Conservation (phyloP, 1,140 invertebrate genomes). For the Gryllus bimaculatus region DNA sequence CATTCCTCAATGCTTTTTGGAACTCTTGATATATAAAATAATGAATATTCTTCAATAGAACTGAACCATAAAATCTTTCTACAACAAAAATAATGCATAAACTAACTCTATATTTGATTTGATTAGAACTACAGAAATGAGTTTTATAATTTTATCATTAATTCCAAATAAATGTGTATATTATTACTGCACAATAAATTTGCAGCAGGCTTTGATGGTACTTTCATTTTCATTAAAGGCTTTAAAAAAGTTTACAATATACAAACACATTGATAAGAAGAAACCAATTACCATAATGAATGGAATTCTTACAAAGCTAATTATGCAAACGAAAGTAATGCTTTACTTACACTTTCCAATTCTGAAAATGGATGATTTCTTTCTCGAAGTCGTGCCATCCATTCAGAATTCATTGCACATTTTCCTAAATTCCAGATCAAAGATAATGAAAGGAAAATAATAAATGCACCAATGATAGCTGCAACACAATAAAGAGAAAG, state of each 20-base stretch:
- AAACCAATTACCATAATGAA: no score
- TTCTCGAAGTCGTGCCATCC: slow-evolving; percentile 12
- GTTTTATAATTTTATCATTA: neutral
- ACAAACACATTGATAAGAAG: neutral
- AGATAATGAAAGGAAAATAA: neutral
- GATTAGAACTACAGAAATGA: no score
- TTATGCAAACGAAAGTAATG: neutral
- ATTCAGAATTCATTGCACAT: slow-evolving; percentile 11
- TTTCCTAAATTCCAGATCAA: neutral
- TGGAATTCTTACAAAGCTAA: neutral
- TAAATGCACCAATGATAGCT: slow-evolving; percentile 12
- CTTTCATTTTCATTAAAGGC: neutral
- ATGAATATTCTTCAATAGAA: no score
- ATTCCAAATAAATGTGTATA: neutral
- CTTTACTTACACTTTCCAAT: slow-evolving; percentile 18
- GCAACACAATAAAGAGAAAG: neutral
- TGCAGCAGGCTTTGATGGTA: neutral
- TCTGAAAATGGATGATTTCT: slow-evolving; percentile 18
- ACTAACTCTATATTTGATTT: no score
- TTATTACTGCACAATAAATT: neutral
- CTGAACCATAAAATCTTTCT: no score
- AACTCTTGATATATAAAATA: no score
- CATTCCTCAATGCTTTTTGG: no score
- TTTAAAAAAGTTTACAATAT: neutral
- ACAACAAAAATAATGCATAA: no score